Percentiles rank a stretch among this genome's conserved stretches.
Conservation (phyloP, 2,113 vertebrate genomes). For the Clarias batrachus region DNA sequence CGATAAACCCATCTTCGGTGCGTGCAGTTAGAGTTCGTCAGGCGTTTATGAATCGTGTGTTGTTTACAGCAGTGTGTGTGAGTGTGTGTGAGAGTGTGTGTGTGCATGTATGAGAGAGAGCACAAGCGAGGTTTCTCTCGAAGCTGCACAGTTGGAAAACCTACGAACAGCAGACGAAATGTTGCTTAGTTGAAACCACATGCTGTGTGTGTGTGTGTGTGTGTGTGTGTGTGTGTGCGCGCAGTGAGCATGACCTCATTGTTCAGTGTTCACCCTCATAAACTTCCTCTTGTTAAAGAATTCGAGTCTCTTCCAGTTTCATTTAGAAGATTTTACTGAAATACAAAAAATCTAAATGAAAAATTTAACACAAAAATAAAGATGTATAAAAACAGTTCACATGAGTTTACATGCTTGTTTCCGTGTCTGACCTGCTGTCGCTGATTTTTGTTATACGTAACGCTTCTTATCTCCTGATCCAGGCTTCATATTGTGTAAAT, state of each 20-base stretch:
- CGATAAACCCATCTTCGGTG: not conserved
- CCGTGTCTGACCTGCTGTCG: no score
- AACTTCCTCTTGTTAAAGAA: not conserved
- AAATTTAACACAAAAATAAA: no score
- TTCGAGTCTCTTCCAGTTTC: no score
- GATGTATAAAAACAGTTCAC: no score
- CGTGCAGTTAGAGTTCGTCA: not conserved
- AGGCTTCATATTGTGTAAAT: no score
- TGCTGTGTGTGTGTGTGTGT: not conserved
- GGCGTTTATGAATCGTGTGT: not conserved
- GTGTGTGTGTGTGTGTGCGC: not conserved
- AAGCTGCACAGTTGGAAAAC: not conserved
- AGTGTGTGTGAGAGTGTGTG: no score
- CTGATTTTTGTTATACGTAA: no score
- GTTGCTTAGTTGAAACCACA: not conserved
- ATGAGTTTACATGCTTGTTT: no score
- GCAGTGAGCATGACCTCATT: not conserved
- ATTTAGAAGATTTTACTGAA: no score
- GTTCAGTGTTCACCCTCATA: not conserved
- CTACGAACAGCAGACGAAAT: not conserved
- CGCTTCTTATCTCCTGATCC: no score
- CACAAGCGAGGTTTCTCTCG: conserved; percentile 4
- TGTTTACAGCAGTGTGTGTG: not conserved
- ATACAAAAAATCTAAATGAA: no score
- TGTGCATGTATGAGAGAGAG: not conserved